Base-by-base conservation (phyloP, 1,140 invertebrate species). In the Bombus difficillimus region DNA sequence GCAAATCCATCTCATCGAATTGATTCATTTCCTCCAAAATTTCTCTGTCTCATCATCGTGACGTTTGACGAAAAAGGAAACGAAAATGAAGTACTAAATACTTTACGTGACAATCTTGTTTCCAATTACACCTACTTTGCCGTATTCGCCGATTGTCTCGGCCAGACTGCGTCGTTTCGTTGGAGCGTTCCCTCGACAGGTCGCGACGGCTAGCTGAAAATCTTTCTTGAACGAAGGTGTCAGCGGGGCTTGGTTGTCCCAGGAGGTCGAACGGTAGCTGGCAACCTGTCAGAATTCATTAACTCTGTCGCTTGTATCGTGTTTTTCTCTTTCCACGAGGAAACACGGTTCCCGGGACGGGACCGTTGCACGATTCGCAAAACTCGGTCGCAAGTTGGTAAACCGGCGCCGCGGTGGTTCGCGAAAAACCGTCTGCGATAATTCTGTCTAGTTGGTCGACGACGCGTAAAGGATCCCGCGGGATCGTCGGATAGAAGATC, bases 211-310 rank as follows among this genome's bases (percentile, higher is more conserved):
- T 37, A 34, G 22, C 6, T 32, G 53, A 22, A 79, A 71, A 59
- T 78, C 73, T 69, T 89, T n/a, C 59, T 43, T 62, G 62, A 37
- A 68, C 74, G 62, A 68, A 80, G 25, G 62, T 69, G 78, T 62
- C 62, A 66, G 57, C 43, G 69, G 28, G 18, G 8, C 18, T 68
- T 47, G 37, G 32, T 47, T 43, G 64, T 87, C 87, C 37, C 76
- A 77, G 57, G 47, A 39, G 57, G 53, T 34, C 12, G 5, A 43
- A 66, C 3, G 64, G 77, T 43, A 28, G 69, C 74, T 53, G 37
- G 64, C 37, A 57, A 37, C 66, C 72, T 34, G 81, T 90, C 89
- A 43, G 85, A 89, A 90, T 90, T 90, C 81, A 90, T 90, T 90
- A 90, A 87, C 86, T 81, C 68, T 39, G 34, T 41, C 32, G 62